Evolutionary conservation across 2,888 invertebrate genomes (phyloP), one percentile per base, ranked within the genome.

Genomic region (Mimachlamys varia): DNA sequence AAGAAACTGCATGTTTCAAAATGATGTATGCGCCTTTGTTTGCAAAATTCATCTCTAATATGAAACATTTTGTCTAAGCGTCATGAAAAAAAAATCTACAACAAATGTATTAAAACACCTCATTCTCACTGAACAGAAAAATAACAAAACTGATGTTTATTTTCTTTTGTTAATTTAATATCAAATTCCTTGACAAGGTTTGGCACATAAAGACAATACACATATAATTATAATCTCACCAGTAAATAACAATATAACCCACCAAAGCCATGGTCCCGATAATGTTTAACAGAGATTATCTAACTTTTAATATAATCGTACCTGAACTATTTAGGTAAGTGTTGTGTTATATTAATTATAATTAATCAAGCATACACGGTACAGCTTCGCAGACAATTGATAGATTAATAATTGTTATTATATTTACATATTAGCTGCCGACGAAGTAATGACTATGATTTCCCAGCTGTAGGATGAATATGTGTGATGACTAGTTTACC

Each of bases 201-300:
- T 76, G 76, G 76, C 76, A 76, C 76, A 76, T 33, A 33, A 76
- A 76, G 19, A 76, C 76, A 76, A 76, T 76, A 76, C 27, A 76
- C 27, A 76, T 33, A 12, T 33, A 27, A 76, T 76, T 27, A 27
- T 22, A 76, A 76, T 76, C 27, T 76, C 76, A 76, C 33, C 22
- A 62, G 22, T 7, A n/a, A 22, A 62, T 62, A 22, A n/a, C 2
- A n/a, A 62, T 62, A 22, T 22, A 3, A 62, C 22, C 17, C 22
- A 62, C n/a, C 62, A n/a, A 10, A 22, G 62, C 7, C 62, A 22
- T 62, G 22, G 17, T 2, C 22, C n/a, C 62, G 10, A 22, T 10
- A n/a, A 5, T 62, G 62, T 62, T 22, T 44, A 3, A 62, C 22
- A 62, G 22, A 7, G n/a, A 22, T 62, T 62, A 22, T 10, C 22